A percentile compares a stretch with the other conserved stretches of the same genome.
Evolutionary conservation across 2,797 vertebrate genomes (phyloP).

Genomic region (Heterohyrax brucei): DNA sequence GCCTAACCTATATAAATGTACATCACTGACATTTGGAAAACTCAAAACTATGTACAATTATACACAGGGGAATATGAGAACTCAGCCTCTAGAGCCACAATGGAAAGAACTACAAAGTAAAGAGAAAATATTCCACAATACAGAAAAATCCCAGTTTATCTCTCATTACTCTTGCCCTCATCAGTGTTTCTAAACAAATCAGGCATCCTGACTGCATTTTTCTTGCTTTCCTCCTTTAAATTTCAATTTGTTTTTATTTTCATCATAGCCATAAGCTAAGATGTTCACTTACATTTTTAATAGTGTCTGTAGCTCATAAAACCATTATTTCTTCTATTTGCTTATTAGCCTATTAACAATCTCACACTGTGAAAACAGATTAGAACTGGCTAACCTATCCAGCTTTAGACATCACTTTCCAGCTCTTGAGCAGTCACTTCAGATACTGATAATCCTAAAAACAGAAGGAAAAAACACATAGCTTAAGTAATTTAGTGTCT

Average conservation of each 20-base stretch:
- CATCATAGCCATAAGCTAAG: constrained; percentile 68
- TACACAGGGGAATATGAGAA: not conserved
- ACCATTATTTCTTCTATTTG: constrained; percentile 78
- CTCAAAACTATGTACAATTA: constrained; percentile 30
- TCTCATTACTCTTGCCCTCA: constrained; percentile 53
- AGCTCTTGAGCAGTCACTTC: constrained; percentile 78
- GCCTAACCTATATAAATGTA: not conserved
- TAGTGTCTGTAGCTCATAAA: constrained; percentile 75
- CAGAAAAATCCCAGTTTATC: constrained; percentile 27
- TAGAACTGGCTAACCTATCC: constrained; percentile 68
- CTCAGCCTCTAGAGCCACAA: not conserved
- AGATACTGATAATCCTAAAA: constrained; percentile 78
- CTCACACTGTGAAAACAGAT: constrained; percentile 82
- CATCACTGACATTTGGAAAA: constrained; percentile 28
- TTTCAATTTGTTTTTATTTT: constrained; percentile 65
- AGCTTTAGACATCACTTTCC: constrained; percentile 77
- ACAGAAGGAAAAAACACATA: constrained; percentile 73
- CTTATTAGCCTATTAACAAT: constrained; percentile 81
- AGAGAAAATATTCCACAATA: constrained; percentile 48
- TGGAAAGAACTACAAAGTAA: constrained; percentile 11
- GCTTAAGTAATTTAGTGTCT: constrained; percentile 81
- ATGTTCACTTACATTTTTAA: constrained; percentile 78
- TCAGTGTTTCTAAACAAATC: constrained; percentile 74
- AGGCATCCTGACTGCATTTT: constrained; percentile 31
- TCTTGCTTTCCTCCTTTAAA: not conserved